These are phyloP conservation scores for Panzeria rudis DNA, from an alignment of 2,888 invertebrate species.

Conservation along the genomic window DNA sequence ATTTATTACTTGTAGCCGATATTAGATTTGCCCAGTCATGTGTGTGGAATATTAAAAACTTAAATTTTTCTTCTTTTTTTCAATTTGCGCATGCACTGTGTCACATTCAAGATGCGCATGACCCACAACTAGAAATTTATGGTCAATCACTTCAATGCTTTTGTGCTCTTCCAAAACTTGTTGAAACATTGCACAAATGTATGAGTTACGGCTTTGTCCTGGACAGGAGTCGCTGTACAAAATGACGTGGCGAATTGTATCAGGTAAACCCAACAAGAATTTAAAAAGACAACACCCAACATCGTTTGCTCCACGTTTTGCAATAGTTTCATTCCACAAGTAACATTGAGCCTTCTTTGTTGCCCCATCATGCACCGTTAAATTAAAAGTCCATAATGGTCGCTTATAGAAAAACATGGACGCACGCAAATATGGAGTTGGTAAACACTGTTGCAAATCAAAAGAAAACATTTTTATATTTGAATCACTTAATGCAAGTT, in stretches of 20 bases:
- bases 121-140: conserved; percentile 68
- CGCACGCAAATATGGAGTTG: conserved; percentile 60
- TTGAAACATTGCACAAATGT: conserved; percentile 56
- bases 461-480: conserved; percentile 47
- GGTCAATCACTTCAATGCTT: conserved; percentile 65
- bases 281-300: conserved; percentile 32
- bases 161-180: conserved; percentile 53
- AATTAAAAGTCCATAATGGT: conserved; percentile 34
- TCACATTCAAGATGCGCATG: conserved; percentile 70
- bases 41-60: conserved; percentile 60
- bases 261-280: conserved; percentile 33
- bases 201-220: conserved; percentile 57
- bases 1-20: conserved; percentile 61
- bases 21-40: conserved; percentile 68
- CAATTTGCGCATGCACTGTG: conserved; percentile 65
- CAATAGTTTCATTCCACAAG: conserved; percentile 42
- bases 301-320: conserved; percentile 49
- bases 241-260: conserved; percentile 41
- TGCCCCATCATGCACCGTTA: conserved; percentile 17
- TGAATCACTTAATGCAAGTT: conserved; percentile 33
- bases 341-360: conserved; percentile 26
- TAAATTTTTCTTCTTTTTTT: conserved; percentile 66
- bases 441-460: conserved; percentile 41
- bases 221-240: conserved; percentile 51
- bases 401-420: conserved; percentile 50